phyloP scores from a whole-genome alignment of 2,797 vertebrate genomes.

The Limnodromus scolopaceus region DNA sequence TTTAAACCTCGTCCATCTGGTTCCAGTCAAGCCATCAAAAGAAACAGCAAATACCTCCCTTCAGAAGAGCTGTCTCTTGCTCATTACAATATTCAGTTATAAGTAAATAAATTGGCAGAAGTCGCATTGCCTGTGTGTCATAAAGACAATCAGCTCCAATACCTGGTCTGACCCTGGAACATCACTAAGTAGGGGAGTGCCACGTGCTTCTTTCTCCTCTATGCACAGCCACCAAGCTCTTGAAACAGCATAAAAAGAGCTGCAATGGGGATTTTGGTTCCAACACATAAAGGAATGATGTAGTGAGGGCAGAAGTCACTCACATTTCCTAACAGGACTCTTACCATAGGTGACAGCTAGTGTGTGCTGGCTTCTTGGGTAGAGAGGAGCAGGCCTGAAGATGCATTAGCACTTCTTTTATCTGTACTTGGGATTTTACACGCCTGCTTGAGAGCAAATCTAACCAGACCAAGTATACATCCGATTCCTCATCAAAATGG shows the following conservation, averaged over 20 bases:
- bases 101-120: not conserved
- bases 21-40: conserved; percentile 3
- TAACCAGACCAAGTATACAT: not conserved
- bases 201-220: not conserved
- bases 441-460: not conserved
- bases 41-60: not conserved
- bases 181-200: not conserved
- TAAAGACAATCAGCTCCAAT: not conserved
- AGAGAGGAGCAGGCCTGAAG: not conserved
- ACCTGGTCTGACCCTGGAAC: not conserved
- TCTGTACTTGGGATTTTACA: not conserved
- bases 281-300: not conserved
- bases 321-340: not conserved
- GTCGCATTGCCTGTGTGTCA: not conserved
- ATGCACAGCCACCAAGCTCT: not conserved
- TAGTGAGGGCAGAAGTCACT: not conserved
- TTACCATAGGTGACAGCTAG: not conserved
- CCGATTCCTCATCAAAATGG: not conserved
- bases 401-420: not conserved
- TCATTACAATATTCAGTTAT: not conserved
- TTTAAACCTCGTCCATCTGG: not conserved
- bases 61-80: not conserved
- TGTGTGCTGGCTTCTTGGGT: not conserved
- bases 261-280: not conserved
- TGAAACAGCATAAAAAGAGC: not conserved